A percentile compares a stretch with the other conserved stretches of the same genome.
Conservation (phyloP, 1,140 invertebrate species). For the Papilio helenus region DNA sequence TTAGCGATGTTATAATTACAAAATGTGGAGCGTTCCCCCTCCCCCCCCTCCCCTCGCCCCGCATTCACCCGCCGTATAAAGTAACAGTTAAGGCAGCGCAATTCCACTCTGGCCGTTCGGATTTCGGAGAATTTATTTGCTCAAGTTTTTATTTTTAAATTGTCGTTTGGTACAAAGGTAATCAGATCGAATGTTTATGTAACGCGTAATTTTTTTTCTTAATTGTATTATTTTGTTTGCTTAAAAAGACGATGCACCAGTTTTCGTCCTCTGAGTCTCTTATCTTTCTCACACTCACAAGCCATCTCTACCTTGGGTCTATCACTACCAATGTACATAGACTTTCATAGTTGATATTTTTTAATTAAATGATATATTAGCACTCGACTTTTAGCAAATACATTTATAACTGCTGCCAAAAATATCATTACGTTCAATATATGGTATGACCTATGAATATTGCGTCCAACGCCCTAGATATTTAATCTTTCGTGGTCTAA, state of each 20-base stretch:
- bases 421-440: neutral
- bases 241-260: too few species aligned
- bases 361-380: neutral
- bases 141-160: neutral
- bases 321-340: too few species aligned
- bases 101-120: neutral
- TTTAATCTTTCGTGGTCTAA: constrained; percentile 10
- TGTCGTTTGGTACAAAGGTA: constrained; percentile 17
- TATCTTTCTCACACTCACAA: too few species aligned
- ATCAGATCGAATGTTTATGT: neutral
- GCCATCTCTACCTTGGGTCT: too few species aligned
- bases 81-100: constrained; percentile 2
- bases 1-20: constrained; percentile 41
- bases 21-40: constrained; percentile 39
- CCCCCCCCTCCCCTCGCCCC: too few species aligned
- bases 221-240: too few species aligned
- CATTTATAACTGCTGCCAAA: neutral
- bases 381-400: neutral
- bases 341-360: too few species aligned
- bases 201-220: neutral
- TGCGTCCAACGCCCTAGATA: neutral
- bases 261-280: too few species aligned
- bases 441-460: constrained; percentile 1
- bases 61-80: neutral
- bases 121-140: constrained; percentile 14